phyloP scores from a whole-genome alignment of 2,888 invertebrate species.

The Melieria omissa region DNA sequence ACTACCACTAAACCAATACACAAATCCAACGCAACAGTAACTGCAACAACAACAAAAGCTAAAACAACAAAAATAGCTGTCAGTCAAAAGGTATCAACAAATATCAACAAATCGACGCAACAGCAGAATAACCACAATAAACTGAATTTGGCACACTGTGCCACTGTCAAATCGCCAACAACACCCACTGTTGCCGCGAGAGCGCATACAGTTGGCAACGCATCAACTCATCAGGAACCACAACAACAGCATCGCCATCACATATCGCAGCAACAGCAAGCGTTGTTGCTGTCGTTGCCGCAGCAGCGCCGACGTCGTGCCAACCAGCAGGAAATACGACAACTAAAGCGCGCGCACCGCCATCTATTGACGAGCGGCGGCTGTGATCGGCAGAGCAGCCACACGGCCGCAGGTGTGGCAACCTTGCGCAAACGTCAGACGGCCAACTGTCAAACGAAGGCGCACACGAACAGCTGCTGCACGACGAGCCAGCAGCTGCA shows the following conservation, averaged over 20 bases:
- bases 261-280: constrained; percentile 26
- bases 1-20: constrained; percentile 18
- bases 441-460: constrained; percentile 30
- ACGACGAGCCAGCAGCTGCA: constrained; percentile 19
- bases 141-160: constrained; percentile 8
- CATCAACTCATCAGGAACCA: constrained; percentile 36
- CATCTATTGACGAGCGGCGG: constrained; percentile 64
- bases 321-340: constrained; percentile 55
- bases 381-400: constrained; percentile 47
- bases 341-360: constrained; percentile 65
- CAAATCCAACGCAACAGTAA: constrained; percentile 34
- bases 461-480: constrained; percentile 30
- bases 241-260: constrained; percentile 13
- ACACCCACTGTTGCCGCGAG: constrained; percentile 14
- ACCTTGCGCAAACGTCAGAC: constrained; percentile 28
- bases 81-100: constrained; percentile 30
- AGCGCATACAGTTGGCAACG: constrained; percentile 47
- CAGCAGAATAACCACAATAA: not conserved
- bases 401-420: constrained; percentile 24
- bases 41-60: constrained; percentile 18
- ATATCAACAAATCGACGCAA: constrained; percentile 17
- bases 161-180: constrained; percentile 18
- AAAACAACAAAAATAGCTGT: constrained; percentile 27
- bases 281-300: constrained; percentile 31
- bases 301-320: constrained; percentile 53